These are phyloP conservation scores for Cottoperca gobio DNA, from an alignment of 2,797 vertebrate species.

Conservation along the genomic window DNA sequence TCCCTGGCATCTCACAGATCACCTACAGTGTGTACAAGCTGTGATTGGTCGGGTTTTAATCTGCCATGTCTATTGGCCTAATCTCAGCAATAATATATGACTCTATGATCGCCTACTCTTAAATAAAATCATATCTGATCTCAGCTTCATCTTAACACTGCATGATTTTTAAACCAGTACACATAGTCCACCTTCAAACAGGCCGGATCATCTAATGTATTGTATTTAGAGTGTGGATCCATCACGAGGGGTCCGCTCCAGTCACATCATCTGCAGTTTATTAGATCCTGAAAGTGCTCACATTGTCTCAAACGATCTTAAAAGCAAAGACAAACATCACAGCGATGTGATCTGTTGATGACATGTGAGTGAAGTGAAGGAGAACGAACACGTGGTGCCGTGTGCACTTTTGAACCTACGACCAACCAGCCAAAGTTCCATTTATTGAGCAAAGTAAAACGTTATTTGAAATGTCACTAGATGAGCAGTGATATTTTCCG, in stretches of 20 bases:
- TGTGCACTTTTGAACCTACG: background rate
- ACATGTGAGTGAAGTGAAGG: background rate
- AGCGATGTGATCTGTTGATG: background rate
- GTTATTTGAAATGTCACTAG: slow-evolving; percentile 58
- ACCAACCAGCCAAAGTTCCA: slow-evolving; percentile 6
- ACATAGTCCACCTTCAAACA: background rate
- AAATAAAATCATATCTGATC: too few relatives aligned
- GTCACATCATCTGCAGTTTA: background rate
- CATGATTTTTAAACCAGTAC: background rate
- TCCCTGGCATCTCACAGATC: background rate
- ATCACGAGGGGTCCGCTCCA: background rate
- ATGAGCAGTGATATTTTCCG: slow-evolving; percentile 68
- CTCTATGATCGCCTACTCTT: background rate
- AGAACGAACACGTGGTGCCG: background rate
- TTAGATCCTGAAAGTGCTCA: background rate
- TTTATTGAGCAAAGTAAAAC: slow-evolving; percentile 33
- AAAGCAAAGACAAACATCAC: background rate
- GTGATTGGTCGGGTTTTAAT: background rate
- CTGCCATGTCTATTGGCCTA: background rate
- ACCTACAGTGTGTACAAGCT: background rate
- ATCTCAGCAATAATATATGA: background rate
- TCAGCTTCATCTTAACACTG: background rate
- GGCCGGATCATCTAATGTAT: too few relatives aligned
- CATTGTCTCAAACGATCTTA: background rate
- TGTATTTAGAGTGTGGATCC: background rate